Percentiles rank a stretch among this genome's conserved stretches.
Evolutionary conservation across 2,113 vertebrate genomes (phyloP).

Genomic region (Bagarius yarrelli): DNA sequence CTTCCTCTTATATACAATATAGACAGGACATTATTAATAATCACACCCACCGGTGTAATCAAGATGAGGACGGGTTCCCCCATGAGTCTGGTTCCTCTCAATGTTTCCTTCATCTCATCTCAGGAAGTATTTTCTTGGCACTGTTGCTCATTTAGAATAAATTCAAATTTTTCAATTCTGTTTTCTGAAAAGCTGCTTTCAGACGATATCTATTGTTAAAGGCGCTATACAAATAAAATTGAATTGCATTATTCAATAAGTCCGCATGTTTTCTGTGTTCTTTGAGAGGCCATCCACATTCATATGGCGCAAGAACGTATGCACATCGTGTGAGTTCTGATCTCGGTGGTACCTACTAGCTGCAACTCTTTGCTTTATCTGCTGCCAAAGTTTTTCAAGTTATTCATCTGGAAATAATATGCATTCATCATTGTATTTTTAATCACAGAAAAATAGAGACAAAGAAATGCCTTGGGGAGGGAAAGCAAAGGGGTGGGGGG

Average conservation of each 20-base stretch:
- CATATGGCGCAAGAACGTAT: slow-evolving; percentile 44
- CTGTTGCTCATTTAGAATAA: no score
- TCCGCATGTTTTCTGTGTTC: slow-evolving; percentile 7
- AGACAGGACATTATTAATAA: no score
- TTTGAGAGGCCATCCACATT: slow-evolving; percentile 60
- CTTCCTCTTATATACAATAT: no score
- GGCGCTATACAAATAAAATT: no score
- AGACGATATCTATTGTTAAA: no score
- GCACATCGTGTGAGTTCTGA: slow-evolving; percentile 60
- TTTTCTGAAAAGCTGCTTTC: no score
- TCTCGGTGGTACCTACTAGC: slow-evolving; percentile 65
- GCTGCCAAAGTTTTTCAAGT: slow-evolving; percentile 75
- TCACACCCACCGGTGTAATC: no score
- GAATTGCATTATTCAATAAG: background rate
- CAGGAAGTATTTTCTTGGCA: no score
- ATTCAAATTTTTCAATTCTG: no score
- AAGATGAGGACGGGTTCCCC: no score
- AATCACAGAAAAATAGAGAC: slow-evolving; percentile 79
- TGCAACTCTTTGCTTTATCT: slow-evolving; percentile 69
- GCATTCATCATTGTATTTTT: slow-evolving; percentile 82
- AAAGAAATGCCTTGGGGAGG: slow-evolving; percentile 74
- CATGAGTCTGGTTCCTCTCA: no score
- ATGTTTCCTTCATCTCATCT: no score
- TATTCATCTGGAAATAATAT: slow-evolving; percentile 79
- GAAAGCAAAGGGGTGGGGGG: slow-evolving; percentile 30